Conservation (phyloP, 53 echinoderm and acorn worm species). For the Zoroaster sp. region DNA sequence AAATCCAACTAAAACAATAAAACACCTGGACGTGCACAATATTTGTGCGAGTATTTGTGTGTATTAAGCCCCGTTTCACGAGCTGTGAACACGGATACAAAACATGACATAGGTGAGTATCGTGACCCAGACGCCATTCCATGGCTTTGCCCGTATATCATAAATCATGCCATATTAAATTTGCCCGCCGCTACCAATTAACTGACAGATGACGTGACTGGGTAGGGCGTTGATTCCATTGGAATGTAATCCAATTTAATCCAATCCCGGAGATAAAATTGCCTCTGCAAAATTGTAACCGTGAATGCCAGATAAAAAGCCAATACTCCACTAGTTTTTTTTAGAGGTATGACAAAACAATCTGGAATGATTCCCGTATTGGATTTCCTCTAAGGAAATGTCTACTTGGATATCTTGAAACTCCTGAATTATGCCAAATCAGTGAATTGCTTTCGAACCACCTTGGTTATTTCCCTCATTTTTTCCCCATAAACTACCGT, state of each 20-base stretch:
- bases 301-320: not conserved
- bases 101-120: not conserved
- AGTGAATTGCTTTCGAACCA: no score
- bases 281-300: not conserved
- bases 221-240: not conserved
- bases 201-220: constrained; percentile 5
- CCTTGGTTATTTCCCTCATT: no score
- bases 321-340: no score
- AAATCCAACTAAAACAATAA: no score
- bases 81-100: not conserved
- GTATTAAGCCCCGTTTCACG: constrained; percentile 7
- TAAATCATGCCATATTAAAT: constrained; percentile 4
- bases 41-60: not conserved
- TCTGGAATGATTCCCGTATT: no score
- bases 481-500: no score
- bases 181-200: not conserved
- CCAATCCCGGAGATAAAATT: not conserved
- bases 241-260: not conserved
- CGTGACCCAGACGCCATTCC: not conserved
- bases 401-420: no score
- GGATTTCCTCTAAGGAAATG: no score
- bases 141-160: not conserved
- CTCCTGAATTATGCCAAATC: no score
- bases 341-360: no score
- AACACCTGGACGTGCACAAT: no score